Evolutionary conservation across 2,888 invertebrate species (phyloP).

Genomic region (Thera obeliscata): DNA sequence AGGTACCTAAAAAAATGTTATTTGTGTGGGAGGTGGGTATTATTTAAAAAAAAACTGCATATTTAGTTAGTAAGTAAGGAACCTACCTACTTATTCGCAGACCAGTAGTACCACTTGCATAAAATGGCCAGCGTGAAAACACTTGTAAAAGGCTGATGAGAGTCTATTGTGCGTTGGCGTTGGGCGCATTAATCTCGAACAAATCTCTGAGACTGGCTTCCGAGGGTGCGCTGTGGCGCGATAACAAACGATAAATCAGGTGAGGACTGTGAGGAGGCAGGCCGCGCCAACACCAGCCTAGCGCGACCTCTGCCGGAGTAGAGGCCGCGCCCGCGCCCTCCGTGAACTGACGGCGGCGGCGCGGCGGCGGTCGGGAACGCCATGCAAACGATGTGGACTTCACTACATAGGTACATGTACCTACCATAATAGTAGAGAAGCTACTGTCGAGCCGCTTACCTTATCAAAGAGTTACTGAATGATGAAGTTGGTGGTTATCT

Average conservation of each 20-base stretch:
- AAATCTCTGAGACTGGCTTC: slow-evolving; percentile 24
- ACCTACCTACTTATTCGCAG: too few species aligned
- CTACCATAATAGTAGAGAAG: too few species aligned
- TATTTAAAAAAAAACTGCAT: too few species aligned
- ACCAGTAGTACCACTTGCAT: not conserved
- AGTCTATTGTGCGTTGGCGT: not conserved
- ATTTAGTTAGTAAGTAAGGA: too few species aligned
- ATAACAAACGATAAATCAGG: slow-evolving; percentile 36
- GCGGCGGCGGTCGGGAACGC: slow-evolving; percentile 2
- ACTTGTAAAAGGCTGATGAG: slow-evolving; percentile 5
- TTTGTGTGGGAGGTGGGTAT: too few species aligned
- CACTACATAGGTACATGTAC: not conserved
- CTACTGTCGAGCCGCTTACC: too few species aligned
- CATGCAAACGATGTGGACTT: slow-evolving; percentile 8
- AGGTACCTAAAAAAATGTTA: too few species aligned
- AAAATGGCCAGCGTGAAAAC: slow-evolving; percentile 6
- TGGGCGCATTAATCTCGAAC: slow-evolving; percentile 29
- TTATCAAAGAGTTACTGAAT: too few species aligned
- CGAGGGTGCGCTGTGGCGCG: slow-evolving; percentile 18
- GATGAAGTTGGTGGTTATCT: too few species aligned
- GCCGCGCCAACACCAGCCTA: slow-evolving; percentile 17
- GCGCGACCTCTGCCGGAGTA: not conserved
- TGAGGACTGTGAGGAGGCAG: slow-evolving; percentile 8
- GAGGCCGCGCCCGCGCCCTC: slow-evolving; percentile 1
- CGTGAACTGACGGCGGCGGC: slow-evolving; percentile 13